Evolutionary conservation across 2,888 invertebrate species (phyloP).

Genomic region (Cheilosia soror): DNA sequence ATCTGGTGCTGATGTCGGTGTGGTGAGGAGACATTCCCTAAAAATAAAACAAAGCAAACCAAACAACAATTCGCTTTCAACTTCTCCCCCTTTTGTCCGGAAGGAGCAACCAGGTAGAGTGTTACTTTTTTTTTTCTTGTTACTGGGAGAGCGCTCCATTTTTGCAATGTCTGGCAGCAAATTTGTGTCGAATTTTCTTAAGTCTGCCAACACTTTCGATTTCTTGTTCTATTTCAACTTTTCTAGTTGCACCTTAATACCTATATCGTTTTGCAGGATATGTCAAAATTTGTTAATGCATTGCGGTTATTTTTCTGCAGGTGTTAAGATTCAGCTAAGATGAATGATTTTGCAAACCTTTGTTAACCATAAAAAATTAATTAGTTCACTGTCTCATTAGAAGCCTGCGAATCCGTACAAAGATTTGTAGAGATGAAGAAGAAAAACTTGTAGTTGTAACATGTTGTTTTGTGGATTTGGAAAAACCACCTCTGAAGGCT

Average conservation of each 20-base stretch:
- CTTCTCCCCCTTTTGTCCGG: neutral
- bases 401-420: no score
- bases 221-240: neutral
- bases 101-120: neutral
- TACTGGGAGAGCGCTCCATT: neutral
- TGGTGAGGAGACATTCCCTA: slow-evolving; percentile 8
- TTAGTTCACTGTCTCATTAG: no score
- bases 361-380: no score
- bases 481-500: no score
- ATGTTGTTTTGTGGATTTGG: no score
- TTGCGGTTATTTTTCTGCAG: no score
- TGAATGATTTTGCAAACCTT: no score
- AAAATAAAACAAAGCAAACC: slow-evolving; percentile 2
- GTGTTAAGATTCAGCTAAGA: no score
- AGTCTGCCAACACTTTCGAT: slow-evolving; percentile 20
- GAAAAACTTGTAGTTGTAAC: no score
- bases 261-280: neutral
- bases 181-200: neutral
- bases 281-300: neutral
- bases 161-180: neutral
- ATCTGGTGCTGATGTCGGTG: slow-evolving; percentile 32
- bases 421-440: no score
- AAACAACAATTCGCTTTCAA: slow-evolving; percentile 19
- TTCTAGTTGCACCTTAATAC: neutral
- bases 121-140: neutral